These are phyloP conservation scores for Spheniscus mendiculus DNA, from an alignment of 2,113 vertebrate species.

Conservation along the genomic window DNA sequence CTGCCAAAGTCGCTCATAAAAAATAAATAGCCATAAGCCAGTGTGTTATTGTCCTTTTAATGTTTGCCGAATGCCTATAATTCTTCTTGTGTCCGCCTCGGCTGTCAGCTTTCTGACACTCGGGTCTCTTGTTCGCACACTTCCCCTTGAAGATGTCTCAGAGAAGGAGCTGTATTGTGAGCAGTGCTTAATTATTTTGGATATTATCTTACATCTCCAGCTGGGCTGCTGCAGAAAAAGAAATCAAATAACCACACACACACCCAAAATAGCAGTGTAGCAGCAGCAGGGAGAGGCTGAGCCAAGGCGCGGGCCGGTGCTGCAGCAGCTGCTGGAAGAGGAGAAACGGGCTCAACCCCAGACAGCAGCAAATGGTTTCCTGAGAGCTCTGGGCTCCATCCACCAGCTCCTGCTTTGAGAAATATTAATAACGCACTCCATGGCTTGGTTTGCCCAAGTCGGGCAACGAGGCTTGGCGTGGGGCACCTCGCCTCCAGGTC, in stretches of 20 bases:
- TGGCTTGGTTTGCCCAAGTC: neutral
- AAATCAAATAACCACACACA: neutral
- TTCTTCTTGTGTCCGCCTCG: neutral
- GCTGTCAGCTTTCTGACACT: constrained; percentile 42
- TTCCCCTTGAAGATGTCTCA: neutral
- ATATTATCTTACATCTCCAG: constrained; percentile 24
- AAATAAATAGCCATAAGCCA: constrained; percentile 68
- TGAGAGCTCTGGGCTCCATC: neutral
- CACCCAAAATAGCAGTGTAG: fast-evolving
- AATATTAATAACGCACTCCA: neutral
- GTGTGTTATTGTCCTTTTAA: constrained; percentile 68
- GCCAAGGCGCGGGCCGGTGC: fast-evolving
- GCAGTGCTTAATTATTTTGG: neutral
- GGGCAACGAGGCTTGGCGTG: neutral
- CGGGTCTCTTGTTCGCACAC: neutral
- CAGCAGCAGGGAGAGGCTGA: neutral
- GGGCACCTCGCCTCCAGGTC: neutral
- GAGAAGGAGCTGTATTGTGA: neutral
- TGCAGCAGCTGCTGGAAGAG: neutral
- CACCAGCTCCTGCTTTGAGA: neutral
- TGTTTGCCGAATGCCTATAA: constrained; percentile 51
- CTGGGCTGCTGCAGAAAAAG: neutral
- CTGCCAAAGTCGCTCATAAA: constrained; percentile 65
- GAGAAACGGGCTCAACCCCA: neutral
- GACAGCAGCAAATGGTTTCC: neutral